Evolutionary conservation across 2,888 invertebrate genomes (phyloP), one percentile per base, ranked within the genome.

Genomic region (Buathra laborator): DNA sequence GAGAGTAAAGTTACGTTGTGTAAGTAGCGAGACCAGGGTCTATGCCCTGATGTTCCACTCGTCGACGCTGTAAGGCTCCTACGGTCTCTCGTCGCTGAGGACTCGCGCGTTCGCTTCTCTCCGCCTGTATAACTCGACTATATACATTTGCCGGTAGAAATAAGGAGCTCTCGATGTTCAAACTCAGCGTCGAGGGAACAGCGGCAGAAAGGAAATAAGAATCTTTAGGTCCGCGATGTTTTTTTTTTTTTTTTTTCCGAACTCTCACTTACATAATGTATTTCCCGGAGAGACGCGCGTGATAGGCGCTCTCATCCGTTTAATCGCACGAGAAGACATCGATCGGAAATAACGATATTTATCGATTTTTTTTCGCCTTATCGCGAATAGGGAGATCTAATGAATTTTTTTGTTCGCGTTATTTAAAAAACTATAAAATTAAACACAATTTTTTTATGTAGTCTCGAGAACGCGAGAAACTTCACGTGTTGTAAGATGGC

Each of bases 11-110:
- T 74, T 62, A 53, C 68, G 84, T 84, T 81, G 81, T 81, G 75
- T 85, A 85, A 81, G 81, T 81, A 85, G 75, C 67, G 66, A 70
- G 71, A 16, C 44, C 87, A 86, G 89, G 92, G 92, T 92, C 92
- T 91, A 91, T 90, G 91, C 90, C 91, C 91, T 89, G 91, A 89
- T 90, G 90, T 88, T 90, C 89, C 88, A 86, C 85, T 81, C 81
- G 80, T 71, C 83, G 85, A 84, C 82, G 74, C 59, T 66, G 72
- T 62, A 62, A 62, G 29, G 29, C 62, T 56, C 64, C 37, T 46
- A 44, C 44, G 46, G 56, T 62, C 51, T 78, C 77, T 68, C 37
- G 51, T 46, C 48, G 75, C 37, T 16, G 75, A 75, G 75, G 70
- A 85, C 82, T 68, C 80, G 85, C 75, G 64, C 64, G 77, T 62